Base-by-base conservation (phyloP, 2,113 vertebrate genomes). In the Spizaetus ornatus region DNA sequence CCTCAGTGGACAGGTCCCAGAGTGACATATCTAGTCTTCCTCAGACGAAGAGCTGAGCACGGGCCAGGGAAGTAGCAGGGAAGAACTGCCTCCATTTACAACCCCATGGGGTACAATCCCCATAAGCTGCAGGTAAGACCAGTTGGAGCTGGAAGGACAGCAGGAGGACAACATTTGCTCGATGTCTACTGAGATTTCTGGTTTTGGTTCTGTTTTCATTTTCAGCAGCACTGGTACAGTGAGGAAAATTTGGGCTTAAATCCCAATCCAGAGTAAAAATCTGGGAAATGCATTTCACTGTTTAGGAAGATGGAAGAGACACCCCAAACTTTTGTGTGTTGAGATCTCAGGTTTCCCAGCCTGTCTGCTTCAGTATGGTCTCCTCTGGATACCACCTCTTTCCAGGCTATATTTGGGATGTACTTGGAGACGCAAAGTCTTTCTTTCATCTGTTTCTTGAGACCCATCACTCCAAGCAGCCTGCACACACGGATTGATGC, bases 401-500 rank as follows among this genome's bases (percentile, higher is more conserved):
- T n/a, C 29, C 63, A 58, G 34, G 27, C 1, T 23, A 2, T 9
- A 34, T 2, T 43, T 0, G 0, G 58, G 40, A 48, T 12, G 25
- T 12, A 9, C 36, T 5, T 53, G 36, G 40, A 38, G 59, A 63
- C 17, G 43, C 29, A 61, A 19, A 40, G 26, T 13, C 61, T 55
- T 59, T 14, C 65, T 47, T 59, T n/a, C 73, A 8, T 20, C 16
- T 9, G 22, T 47, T 27, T 76, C 22, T 42, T 19, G 52, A 76
- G 15, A 21, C 9, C 4, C 25, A 16, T 4, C 9, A 8, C 23
- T 15, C 40, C n/a, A 42, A 78, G 43, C n/a, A 45, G 71, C 61
- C 45, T 29, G n/a, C 42, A 50, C 36, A 26, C n/a, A 26, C 0
- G 0, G 38, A 10, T 20, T 20, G 32, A 45, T 0, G 1, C 7